phyloP scores from a whole-genome alignment of 2,113 vertebrate species.

The Fregata magnificens region DNA sequence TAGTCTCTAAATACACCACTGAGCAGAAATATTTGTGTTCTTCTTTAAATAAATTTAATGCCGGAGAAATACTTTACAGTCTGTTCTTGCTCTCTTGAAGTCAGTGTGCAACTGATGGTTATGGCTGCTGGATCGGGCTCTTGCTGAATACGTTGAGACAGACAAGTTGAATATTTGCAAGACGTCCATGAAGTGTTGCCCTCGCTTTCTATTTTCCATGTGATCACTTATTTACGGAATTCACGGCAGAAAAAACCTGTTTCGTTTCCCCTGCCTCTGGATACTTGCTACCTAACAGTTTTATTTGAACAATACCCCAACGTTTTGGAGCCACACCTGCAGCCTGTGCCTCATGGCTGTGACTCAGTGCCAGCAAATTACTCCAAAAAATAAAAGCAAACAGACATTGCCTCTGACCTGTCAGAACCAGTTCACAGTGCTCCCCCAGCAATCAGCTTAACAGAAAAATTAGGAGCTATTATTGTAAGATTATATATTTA shows the following conservation, averaged over 20 bases:
- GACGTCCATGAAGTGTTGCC: not conserved
- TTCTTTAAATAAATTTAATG: not conserved
- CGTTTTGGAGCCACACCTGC: slow-evolving; percentile 54
- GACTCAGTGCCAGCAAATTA: slow-evolving; percentile 44
- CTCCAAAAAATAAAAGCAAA: slow-evolving; percentile 63
- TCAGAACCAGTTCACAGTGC: slow-evolving; percentile 61
- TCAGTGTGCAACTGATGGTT: not conserved
- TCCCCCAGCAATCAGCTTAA: slow-evolving; percentile 49
- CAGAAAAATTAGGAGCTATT: slow-evolving; percentile 69
- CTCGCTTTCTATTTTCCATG: not conserved
- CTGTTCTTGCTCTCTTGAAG: not conserved
- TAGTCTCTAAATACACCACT: not conserved
- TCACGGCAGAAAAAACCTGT: not conserved
- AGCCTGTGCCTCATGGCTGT: slow-evolving; percentile 40
- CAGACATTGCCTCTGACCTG: slow-evolving; percentile 67
- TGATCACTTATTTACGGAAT: not conserved
- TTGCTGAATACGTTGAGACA: not conserved
- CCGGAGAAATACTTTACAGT: not conserved
- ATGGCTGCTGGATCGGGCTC: not conserved
- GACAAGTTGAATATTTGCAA: not conserved
- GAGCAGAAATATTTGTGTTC: not conserved
- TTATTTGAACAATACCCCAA: slow-evolving; percentile 16
- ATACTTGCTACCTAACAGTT: slow-evolving; percentile 38
- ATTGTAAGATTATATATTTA: slow-evolving; percentile 67
- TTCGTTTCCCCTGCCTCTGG: slow-evolving; percentile 32